Evolutionary conservation across 2,113 vertebrate species (phyloP), one percentile per base, ranked within the genome.

Genomic region (Polypterus bichir): DNA sequence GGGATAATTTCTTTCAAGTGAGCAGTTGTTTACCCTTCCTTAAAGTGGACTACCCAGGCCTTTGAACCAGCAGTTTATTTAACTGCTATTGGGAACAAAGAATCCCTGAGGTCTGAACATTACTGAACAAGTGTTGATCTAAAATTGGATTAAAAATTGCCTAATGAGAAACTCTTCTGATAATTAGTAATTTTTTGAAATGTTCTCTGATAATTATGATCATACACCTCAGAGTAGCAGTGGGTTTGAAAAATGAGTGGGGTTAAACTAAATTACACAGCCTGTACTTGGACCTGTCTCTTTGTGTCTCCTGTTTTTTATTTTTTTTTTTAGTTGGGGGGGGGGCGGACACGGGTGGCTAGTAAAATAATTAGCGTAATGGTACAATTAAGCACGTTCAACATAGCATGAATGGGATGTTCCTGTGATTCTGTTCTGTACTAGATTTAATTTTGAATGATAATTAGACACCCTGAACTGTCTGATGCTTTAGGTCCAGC

Each of bases 401-500:
- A 64, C 70, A 66, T 71, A 68, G 62, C 64, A 71, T 62, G 71
- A 68, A 65, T 70, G 69, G 80, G 71, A 68, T 73, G 75, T 71
- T 80, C 71, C 67, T 77, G 61, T 59, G 79, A 72, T 77, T 69
- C 71, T 70, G 67, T 71, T 74, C 78, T 79, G 70, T 73, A 77
- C 79, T 54, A 77, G 76, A 83, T 84, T 85, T 86, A 84, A 84
- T 87, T 86, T 86, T 88, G 82, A 86, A 87, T 86, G 83, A 89
- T 90, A 89, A 89, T 88, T 89, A 88, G 83, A 82, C 78, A 80
- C 81, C 79, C 49, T 67, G 74, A 83, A 80, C 82, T 84, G 88
- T 82, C 85, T 88, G 88, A 83, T 88, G 87, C 83, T 27, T 86
- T 87, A 74, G 81, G 84, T 86, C 79, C 87, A 88, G 83, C 77